Evolutionary conservation across 2,797 vertebrate species (phyloP).

Genomic region (Paedocypris micromegethes): DNA sequence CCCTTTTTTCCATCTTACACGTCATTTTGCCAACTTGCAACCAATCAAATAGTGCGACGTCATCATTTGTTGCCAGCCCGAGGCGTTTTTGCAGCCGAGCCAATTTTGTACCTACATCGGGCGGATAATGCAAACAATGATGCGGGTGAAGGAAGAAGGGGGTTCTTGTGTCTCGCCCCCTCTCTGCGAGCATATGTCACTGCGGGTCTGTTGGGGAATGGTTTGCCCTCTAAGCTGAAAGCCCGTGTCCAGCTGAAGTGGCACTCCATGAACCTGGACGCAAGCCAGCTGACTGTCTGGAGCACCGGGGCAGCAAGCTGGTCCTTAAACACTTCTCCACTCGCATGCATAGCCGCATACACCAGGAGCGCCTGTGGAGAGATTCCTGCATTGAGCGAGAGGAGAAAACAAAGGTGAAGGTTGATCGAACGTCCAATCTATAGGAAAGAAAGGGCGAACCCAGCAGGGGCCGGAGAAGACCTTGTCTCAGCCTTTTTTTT

Average conservation of each 20-base stretch:
- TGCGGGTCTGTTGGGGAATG: conserved; percentile 26
- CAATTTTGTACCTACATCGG: too few species aligned
- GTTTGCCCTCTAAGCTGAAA: conserved; percentile 45
- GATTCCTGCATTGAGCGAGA: conserved; percentile 32
- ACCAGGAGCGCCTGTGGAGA: conserved; percentile 27
- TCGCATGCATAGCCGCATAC: conserved; percentile 31
- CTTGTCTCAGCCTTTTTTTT: conserved; percentile 40
- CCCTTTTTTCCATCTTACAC: too few species aligned
- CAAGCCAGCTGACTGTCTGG: conserved; percentile 46
- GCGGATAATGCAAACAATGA: too few species aligned
- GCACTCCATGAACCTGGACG: conserved; percentile 46
- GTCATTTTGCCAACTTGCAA: too few species aligned
- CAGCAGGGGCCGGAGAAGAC: conserved; percentile 40
- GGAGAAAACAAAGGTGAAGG: conserved; percentile 45
- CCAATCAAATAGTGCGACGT: too few species aligned
- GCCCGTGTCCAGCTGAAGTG: conserved; percentile 33
- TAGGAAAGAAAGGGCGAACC: conserved; percentile 44
- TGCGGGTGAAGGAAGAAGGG: not conserved
- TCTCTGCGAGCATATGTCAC: conserved; percentile 30
- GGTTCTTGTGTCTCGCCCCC: conserved; percentile 5
- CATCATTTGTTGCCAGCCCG: too few species aligned
- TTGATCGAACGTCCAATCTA: conserved; percentile 47
- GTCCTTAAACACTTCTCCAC: conserved; percentile 36
- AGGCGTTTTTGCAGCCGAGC: too few species aligned
- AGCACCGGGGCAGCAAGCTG: conserved; percentile 37